Conservation (phyloP, 2,113 vertebrate species). For the Boulengeromyrus knoepffleri region DNA sequence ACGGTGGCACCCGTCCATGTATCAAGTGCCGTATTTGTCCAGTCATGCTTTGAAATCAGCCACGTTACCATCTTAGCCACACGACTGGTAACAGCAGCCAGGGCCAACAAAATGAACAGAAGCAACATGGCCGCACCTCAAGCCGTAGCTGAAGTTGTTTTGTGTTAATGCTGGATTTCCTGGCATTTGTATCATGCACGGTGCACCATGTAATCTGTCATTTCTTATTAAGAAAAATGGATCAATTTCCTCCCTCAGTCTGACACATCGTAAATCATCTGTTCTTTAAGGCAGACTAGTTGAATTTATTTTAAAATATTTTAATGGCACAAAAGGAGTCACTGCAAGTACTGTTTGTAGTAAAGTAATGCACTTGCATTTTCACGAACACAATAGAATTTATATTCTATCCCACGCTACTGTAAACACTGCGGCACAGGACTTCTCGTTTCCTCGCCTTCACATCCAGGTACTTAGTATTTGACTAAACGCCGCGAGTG, state of each 20-base stretch:
- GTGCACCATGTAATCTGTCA: background rate
- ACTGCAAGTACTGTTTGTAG: background rate
- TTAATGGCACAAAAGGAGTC: background rate
- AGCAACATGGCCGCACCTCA: background rate
- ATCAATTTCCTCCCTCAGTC: background rate
- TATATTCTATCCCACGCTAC: background rate
- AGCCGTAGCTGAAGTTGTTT: background rate
- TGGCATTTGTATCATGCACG: background rate
- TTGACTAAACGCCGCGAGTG: background rate
- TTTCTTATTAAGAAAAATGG: background rate
- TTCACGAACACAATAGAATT: background rate
- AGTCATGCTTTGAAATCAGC: background rate
- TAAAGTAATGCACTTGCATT: background rate
- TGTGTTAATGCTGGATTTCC: background rate
- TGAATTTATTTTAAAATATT: background rate
- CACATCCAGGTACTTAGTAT: background rate
- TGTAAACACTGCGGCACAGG: background rate
- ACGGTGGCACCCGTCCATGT: constrained; percentile 26
- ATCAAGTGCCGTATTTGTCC: background rate
- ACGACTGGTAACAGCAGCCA: background rate
- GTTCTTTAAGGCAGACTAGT: background rate
- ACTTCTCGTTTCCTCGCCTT: background rate
- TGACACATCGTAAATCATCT: background rate
- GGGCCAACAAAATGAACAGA: background rate
- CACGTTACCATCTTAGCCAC: background rate